Percentiles rank a stretch among this genome's conserved stretches.
Evolutionary conservation across 92 coral and sea anemone genomes (phyloP).

Genomic region (Galaxea fascicularis): DNA sequence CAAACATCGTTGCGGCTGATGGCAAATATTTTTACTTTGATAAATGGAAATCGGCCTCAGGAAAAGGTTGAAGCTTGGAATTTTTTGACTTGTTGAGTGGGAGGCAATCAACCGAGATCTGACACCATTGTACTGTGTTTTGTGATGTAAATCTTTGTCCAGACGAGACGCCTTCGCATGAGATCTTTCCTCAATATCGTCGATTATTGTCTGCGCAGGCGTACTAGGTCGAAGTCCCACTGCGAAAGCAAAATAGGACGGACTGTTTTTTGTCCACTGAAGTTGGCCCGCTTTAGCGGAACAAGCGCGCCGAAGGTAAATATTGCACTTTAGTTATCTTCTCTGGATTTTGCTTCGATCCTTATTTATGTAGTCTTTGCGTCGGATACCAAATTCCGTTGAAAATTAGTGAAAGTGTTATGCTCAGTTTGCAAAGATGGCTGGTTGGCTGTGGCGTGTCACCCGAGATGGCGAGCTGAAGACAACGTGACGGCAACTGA

Average conservation of each 20-base stretch:
- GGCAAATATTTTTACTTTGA: slow-evolving; percentile 3
- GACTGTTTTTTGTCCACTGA: slow-evolving; percentile 73
- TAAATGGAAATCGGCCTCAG: slow-evolving; percentile 3
- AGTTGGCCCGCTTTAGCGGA: slow-evolving; percentile 75
- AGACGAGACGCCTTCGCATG: slow-evolving; percentile 87
- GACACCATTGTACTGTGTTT: slow-evolving; percentile 72
- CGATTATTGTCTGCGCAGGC: slow-evolving; percentile 99
- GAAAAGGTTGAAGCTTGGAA: background rate
- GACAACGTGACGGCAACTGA: slow-evolving; percentile 83
- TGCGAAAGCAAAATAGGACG: slow-evolving; percentile 97
- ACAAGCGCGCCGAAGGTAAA: slow-evolving; percentile 56
- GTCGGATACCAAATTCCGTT: slow-evolving; percentile 13
- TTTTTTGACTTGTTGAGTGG: slow-evolving; percentile 18
- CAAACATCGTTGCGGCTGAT: slow-evolving; percentile 10
- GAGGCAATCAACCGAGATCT: slow-evolving; percentile 60
- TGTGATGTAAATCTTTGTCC: slow-evolving; percentile 90
- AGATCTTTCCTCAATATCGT: slow-evolving; percentile 93
- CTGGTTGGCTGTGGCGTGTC: slow-evolving; percentile 70
- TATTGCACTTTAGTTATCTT: slow-evolving; percentile 21
- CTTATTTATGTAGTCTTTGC: slow-evolving; percentile 1
- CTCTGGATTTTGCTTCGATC: slow-evolving; percentile 25
- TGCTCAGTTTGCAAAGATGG: slow-evolving; percentile 78
- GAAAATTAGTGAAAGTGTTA: slow-evolving; percentile 32
- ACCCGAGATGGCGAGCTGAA: slow-evolving; percentile 83
- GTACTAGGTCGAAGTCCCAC: slow-evolving; percentile 78